Evolutionary conservation across 1,140 invertebrate genomes (phyloP).

Genomic region (Thalassaphorura encarpata): DNA sequence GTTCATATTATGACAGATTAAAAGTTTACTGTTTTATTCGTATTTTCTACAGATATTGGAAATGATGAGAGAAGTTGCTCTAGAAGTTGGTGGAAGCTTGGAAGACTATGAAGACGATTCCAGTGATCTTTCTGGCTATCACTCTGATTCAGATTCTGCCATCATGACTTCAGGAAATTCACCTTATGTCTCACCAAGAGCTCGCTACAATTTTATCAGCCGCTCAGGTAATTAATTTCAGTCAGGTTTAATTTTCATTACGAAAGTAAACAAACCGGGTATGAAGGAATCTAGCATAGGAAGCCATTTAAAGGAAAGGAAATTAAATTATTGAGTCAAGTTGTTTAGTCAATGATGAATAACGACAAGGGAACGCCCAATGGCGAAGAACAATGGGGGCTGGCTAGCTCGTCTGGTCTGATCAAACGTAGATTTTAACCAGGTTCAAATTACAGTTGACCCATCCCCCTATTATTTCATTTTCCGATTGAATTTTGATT

Average conservation of each 20-base stretch:
- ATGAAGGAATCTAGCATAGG: too few relatives aligned
- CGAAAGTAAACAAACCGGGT: not conserved
- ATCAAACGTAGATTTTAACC: too few relatives aligned
- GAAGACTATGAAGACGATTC: constrained; percentile 41
- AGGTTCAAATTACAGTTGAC: too few relatives aligned
- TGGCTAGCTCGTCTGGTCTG: too few relatives aligned
- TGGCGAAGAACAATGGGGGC: too few relatives aligned
- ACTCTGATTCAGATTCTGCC: constrained; percentile 65
- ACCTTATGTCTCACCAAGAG: constrained; percentile 42
- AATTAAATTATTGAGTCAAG: not conserved
- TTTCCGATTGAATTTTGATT: too few relatives aligned
- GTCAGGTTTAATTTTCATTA: not conserved
- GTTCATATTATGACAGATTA: too few relatives aligned
- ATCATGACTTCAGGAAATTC: constrained; percentile 51
- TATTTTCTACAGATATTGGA: constrained; percentile 49
- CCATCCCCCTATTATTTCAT: too few relatives aligned
- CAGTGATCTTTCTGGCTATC: constrained; percentile 58
- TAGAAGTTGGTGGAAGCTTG: constrained; percentile 28
- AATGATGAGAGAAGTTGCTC: constrained; percentile 52
- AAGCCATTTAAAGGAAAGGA: not conserved
- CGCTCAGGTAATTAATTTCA: constrained; percentile 44
- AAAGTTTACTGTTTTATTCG: constrained; percentile 2
- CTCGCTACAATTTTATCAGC: constrained; percentile 44
- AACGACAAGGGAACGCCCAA: too few relatives aligned
- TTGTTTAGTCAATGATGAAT: not conserved